Conservation (phyloP, 1,140 invertebrate genomes). For the Drosophila yakuba region DNA sequence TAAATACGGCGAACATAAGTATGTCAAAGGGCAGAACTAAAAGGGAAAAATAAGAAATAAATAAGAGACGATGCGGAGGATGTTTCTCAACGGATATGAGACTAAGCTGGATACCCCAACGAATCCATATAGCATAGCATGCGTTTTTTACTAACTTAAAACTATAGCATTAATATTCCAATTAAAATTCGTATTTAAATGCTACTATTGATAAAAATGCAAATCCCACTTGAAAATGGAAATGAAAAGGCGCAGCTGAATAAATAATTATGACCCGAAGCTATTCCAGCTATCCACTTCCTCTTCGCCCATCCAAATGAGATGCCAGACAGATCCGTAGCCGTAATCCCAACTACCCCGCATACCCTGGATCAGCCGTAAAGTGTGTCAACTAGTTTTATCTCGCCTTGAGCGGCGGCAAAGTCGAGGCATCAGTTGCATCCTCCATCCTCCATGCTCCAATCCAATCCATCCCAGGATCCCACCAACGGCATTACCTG, state of each 20-base stretch:
- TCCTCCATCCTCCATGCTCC: neutral
- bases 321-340: conserved; percentile 15
- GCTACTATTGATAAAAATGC: neutral
- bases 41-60: neutral
- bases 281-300: conserved; percentile 13
- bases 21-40: conserved; percentile 7
- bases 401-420: conserved; percentile 55
- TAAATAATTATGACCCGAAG: conserved; percentile 38
- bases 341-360: conserved; percentile 9
- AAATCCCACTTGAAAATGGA: conserved; percentile 3
- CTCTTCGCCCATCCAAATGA: conserved; percentile 8
- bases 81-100: neutral
- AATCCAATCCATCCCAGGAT: neutral
- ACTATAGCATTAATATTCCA: neutral
- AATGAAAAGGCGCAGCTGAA: conserved; percentile 24
- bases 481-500: conserved; percentile 70
- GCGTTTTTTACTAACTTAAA: too few species aligned
- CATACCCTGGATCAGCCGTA: conserved; percentile 5
- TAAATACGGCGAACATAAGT: conserved; percentile 47
- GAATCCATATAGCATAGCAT: too few species aligned
- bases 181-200: neutral
- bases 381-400: conserved; percentile 78
- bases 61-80: too few species aligned
- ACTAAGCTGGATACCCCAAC: neutral
- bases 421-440: conserved; percentile 29